Evolutionary conservation across 2,888 invertebrate species (phyloP).

Genomic region (Lasioglossum figueresi): DNA sequence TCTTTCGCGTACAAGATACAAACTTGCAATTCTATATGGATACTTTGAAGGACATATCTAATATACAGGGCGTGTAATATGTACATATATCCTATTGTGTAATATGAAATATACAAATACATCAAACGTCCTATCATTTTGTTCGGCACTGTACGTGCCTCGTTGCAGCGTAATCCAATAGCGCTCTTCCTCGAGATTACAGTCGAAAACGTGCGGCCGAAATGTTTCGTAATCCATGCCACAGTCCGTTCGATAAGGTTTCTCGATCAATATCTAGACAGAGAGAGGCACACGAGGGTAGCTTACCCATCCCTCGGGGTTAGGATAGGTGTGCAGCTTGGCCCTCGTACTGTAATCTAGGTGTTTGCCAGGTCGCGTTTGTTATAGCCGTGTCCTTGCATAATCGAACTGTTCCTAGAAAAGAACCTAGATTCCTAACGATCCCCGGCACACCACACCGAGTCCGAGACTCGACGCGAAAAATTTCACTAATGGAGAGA

Average conservation of each 20-base stretch:
- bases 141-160: too few relatives aligned
- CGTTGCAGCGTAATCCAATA: conserved; percentile 64
- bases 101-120: too few relatives aligned
- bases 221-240: neutral
- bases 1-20: too few relatives aligned
- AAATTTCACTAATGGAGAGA: conserved; percentile 36
- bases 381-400: conserved; percentile 16
- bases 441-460: neutral
- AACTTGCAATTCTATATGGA: too few relatives aligned
- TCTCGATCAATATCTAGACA: conserved; percentile 21
- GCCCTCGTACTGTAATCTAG: conserved; percentile 17
- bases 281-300: neutral
- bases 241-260: conserved; percentile 9
- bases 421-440: conserved; percentile 17
- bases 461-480: neutral
- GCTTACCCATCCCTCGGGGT: neutral
- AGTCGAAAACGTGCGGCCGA: conserved; percentile 9
- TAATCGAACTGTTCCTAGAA: conserved; percentile 21
- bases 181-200: conserved; percentile 49
- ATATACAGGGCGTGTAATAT: too few relatives aligned
- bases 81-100: too few relatives aligned
- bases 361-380: neutral
- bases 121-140: too few relatives aligned
- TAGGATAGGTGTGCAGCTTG: neutral
- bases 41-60: too few relatives aligned